Evolutionary conservation across 2,888 invertebrate genomes (phyloP), one percentile per base, ranked within the genome.

Genomic region (Synanthedon vespiformis): DNA sequence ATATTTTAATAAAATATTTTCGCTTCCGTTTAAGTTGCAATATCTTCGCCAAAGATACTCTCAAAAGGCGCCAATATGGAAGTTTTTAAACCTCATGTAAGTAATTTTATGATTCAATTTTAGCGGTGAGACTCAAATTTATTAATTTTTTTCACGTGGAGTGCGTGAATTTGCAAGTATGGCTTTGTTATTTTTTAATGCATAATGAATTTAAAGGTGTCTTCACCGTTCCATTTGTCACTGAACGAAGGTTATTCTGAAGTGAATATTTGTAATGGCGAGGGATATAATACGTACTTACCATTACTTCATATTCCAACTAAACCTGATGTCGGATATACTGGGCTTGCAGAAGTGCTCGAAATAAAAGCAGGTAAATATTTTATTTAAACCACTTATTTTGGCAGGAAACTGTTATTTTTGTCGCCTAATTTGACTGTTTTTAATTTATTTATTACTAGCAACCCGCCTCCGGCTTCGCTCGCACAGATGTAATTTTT

Each of bases 191-290:
- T 22, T 22, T 22, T 4, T 22, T 22, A 16, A 14, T 14, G 16
- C 12, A 14, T 16, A 14, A 48, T 16, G 18, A 16, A 16, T 48
- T 16, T 18, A 16, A 69, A 89, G 73, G 91, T 92, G 0, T 89
- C 92, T 4, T 91, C 93, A 11, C 90, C 91, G 0, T 93, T 89
- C 65, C 88, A 86, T 50, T 68, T 95, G 51, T 88, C 89, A 2
- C 64, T 95, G 18, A 92, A 91, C 64, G 93, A 93, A 68, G 91
- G 91, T 1, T 70, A 78, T 40, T 91, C 93, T 0, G 87, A 91
- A 49, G 84, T 94, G 13, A 81, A 89, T 48, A 82, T 78, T 49
- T 91, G 93, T 67, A 75, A 78, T 40, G 90, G 89, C 16, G 88
- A 89, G 14, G 76, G 88, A 40, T 77, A 77, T 51, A 65, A 72